Percentiles rank a stretch among this genome's conserved stretches.
These are phyloP conservation scores for Tamias sibiricus DNA, from an alignment of 2,113 vertebrate genomes.

Conservation along the genomic window DNA sequence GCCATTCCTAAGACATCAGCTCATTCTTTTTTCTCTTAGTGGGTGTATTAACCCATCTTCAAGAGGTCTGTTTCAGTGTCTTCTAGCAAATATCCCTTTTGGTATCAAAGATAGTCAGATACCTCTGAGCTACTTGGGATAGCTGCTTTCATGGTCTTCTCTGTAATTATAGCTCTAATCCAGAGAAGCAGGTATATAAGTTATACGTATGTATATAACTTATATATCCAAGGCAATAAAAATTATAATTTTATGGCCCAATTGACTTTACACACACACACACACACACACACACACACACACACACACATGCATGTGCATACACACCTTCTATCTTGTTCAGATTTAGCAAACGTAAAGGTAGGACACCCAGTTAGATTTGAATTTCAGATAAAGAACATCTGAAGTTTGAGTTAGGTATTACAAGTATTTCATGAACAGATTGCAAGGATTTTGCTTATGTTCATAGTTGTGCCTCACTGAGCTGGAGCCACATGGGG, in stretches of 20 bases:
- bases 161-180: not conserved
- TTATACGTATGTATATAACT: too few species aligned
- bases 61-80: not conserved
- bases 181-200: too few species aligned
- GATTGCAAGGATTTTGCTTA: not conserved
- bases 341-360: not conserved
- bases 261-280: not conserved
- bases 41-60: not conserved
- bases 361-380: not conserved
- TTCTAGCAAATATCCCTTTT: not conserved
- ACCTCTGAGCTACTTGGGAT: not conserved
- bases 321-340: rapidly evolving
- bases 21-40: not conserved
- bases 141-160: not conserved
- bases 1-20: not conserved
- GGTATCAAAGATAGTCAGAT: not conserved
- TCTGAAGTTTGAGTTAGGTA: not conserved
- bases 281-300: not conserved
- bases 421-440: not conserved
- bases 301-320: not conserved
- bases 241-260: not conserved
- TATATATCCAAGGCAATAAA: not conserved
- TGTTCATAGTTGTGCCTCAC: not conserved
- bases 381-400: not conserved
- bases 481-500: not conserved